Percentiles rank a stretch among this genome's conserved stretches.
Conservation (phyloP, 1,140 invertebrate genomes). For the Aphelinus certus region DNA sequence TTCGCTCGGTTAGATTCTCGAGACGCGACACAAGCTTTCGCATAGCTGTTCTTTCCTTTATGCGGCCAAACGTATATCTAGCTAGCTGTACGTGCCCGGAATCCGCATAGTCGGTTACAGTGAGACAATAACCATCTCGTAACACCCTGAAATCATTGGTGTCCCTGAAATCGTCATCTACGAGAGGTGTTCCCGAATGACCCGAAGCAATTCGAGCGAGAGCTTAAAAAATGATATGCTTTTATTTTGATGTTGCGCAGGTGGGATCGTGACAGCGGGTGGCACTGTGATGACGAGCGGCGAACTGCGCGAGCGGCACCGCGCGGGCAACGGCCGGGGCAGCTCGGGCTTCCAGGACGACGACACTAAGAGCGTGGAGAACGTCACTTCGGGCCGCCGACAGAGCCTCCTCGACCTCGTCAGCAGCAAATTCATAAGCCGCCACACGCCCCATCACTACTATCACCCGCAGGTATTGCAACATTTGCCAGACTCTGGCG, state of each 20-base stretch:
- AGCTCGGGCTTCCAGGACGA: constrained; percentile 56
- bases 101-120: too few relatives aligned
- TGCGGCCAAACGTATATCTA: too few relatives aligned
- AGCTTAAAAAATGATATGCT: background rate
- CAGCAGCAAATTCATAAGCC: constrained; percentile 61
- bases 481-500: too few relatives aligned
- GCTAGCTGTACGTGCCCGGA: too few relatives aligned
- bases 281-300: constrained; percentile 62
- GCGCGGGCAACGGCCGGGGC: constrained; percentile 47
- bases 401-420: constrained; percentile 64
- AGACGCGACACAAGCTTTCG: too few relatives aligned
- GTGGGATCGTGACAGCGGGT: constrained; percentile 65
- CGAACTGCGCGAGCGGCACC: constrained; percentile 63
- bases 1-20: too few relatives aligned
- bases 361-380: constrained; percentile 61
- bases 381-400: constrained; percentile 53
- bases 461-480: constrained; percentile 58
- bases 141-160: too few relatives aligned
- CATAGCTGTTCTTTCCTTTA: too few relatives aligned
- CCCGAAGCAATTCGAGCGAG: too few relatives aligned
- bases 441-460: constrained; percentile 61
- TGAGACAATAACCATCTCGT: too few relatives aligned
- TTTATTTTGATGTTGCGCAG: background rate
- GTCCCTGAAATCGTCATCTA: too few relatives aligned
- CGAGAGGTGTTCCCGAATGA: too few relatives aligned